Percentiles rank a stretch among this genome's conserved stretches.
These are phyloP conservation scores for Urechis unicinctus DNA, from an alignment of 2,888 invertebrate species.

Conservation along the genomic window DNA sequence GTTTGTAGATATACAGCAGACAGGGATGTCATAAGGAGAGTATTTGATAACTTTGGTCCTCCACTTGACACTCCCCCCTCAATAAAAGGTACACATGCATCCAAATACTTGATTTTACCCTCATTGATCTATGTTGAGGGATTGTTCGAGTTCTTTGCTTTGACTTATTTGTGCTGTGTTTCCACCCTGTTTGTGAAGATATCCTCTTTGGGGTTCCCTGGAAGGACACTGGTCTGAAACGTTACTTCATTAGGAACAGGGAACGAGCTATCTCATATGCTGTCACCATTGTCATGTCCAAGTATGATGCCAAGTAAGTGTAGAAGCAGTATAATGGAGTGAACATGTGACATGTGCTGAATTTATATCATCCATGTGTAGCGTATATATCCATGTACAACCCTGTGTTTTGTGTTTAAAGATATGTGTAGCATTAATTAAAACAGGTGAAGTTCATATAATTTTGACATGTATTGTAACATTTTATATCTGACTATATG, in stretches of 20 bases:
- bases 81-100: slow-evolving; percentile 27
- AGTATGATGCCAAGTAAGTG: slow-evolving; percentile 69
- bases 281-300: slow-evolving; percentile 76
- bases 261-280: slow-evolving; percentile 84
- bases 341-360: too few relatives aligned
- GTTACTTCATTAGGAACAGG: slow-evolving; percentile 76
- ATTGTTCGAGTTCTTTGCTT: not conserved
- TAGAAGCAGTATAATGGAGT: not conserved
- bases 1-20: slow-evolving; percentile 34
- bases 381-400: too few relatives aligned
- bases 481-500: too few relatives aligned
- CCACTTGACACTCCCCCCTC: slow-evolving; percentile 38
- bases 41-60: slow-evolving; percentile 34
- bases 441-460: too few relatives aligned
- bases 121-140: too few relatives aligned
- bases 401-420: too few relatives aligned
- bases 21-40: slow-evolving; percentile 35
- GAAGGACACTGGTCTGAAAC: slow-evolving; percentile 81
- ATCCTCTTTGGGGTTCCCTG: slow-evolving; percentile 88
- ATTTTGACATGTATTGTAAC: too few relatives aligned
- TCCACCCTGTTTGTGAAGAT: slow-evolving; percentile 54
- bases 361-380: too few relatives aligned
- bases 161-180: not conserved
- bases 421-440: too few relatives aligned
- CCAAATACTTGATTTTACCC: not conserved